Conservation (phyloP, 92 coral and sea anemone genomes). For the Palythoa grandiflora region DNA sequence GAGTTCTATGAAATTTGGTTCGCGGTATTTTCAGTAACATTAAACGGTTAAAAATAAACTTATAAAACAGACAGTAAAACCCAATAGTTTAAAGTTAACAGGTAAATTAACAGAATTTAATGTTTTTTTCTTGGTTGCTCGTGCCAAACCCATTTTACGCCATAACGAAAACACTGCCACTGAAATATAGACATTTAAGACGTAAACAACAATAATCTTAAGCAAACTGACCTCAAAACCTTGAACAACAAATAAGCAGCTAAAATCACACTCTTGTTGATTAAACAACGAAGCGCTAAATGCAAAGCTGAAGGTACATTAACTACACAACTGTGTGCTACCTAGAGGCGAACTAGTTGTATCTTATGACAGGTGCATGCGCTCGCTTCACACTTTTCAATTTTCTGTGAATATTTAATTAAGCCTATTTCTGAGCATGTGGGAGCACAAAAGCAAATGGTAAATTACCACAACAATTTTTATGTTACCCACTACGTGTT, state of each 20-base stretch:
- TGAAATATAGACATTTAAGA: not conserved
- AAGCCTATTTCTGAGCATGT: not conserved
- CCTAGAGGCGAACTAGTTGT: constrained; percentile 2
- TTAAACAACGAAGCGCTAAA: not conserved
- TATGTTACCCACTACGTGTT: not conserved
- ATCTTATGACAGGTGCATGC: constrained; percentile 34
- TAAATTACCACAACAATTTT: not conserved
- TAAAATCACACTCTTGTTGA: constrained; percentile 2
- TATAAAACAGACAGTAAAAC: too few relatives aligned
- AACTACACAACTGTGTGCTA: not conserved
- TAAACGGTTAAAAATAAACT: too few relatives aligned
- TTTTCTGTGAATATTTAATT: constrained; percentile 38
- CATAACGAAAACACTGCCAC: not conserved
- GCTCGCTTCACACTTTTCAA: not conserved
- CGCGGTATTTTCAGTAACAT: not conserved
- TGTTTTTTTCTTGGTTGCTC: not conserved
- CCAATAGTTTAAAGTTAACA: too few relatives aligned
- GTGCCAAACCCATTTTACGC: not conserved
- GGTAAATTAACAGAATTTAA: too few relatives aligned
- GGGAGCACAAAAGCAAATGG: constrained; percentile 7
- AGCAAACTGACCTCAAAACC: constrained; percentile 38
- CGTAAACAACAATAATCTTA: not conserved
- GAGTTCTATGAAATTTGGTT: not conserved
- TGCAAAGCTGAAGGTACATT: not conserved
- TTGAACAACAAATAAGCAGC: not conserved